Base-by-base conservation (phyloP, 2,888 invertebrate species). In the Euproctis similis region DNA sequence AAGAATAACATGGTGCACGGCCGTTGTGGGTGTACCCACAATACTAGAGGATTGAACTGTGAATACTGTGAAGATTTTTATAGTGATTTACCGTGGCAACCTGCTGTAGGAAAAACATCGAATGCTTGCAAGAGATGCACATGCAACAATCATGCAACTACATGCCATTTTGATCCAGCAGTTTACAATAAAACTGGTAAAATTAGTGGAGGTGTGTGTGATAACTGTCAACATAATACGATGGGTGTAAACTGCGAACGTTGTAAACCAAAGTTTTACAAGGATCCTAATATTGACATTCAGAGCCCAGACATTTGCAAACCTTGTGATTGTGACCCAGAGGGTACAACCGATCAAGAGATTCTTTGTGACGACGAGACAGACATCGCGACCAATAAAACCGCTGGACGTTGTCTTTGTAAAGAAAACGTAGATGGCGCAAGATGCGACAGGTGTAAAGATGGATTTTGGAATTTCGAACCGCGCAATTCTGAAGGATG, bases 51-150 rank as follows among this genome's bases (percentile, higher is more conserved):
- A 2, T 76, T 95, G 26, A 99, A 99, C 69, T 99, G 99, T 73
- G 97, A 99, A 66, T 88, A 92, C 50, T 99, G 99, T 80, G 92
- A 95, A 77, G 98, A 98, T 58, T 97, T 98, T 73, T 98, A 92
- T 73, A 97, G 98, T 62, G 99, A 99, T 74, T 78, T 96, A 8
- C 98, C 98, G 0, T 99, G 99, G 99, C 93, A 95, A 66, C 99
- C 99, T 2, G 99, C 98, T 2, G 92, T 96, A 43, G 96, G 94
- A 12, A 93, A 92, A 60, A 92, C 95, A 54, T 94, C 95, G 0
- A 98, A 98, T 73, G 96, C 96, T 19, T 99, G 98, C 72, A 93
- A 95, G 85, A 87, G 92, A 44, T 98, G 98, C 69, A 94, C 96
- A 46, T 98, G 98, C 68, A 95, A 98, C 70, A 92, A 93, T 51